phyloP scores from a whole-genome alignment of 92 coral and sea anemone species.

The Palythoa caribaeorum region DNA sequence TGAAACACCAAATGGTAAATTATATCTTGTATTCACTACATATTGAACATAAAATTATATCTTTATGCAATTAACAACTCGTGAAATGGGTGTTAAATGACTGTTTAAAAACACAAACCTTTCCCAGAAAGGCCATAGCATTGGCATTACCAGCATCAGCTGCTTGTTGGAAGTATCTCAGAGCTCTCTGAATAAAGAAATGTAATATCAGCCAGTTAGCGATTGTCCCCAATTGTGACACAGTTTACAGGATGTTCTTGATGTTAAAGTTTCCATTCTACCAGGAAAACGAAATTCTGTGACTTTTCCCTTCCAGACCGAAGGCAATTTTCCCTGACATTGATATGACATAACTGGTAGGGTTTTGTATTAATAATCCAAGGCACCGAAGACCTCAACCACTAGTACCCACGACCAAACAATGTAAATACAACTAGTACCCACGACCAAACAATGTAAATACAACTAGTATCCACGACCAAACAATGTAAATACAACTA shows the following conservation, averaged over 20 bases:
- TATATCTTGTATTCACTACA: not conserved
- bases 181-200: constrained; percentile 80
- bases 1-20: not conserved
- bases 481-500: no score
- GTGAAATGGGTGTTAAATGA: no score
- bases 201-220: not conserved
- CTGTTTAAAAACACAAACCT: constrained; percentile 57
- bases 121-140: constrained; percentile 97
- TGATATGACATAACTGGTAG: no score
- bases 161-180: constrained; percentile 94
- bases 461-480: no score
- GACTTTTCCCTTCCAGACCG: no score
- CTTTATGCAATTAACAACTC: no score
- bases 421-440: no score
- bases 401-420: no score
- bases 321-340: no score
- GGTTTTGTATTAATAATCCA: no score
- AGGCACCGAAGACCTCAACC: no score
- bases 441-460: no score
- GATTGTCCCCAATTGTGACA: not conserved
- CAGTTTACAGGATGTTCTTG: not conserved
- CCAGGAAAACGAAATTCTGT: not conserved
- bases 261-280: not conserved
- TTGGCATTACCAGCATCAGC: constrained; percentile 97
- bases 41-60: not conserved